Base-by-base conservation (phyloP, 2,797 vertebrate genomes). In the Pseudopleuronectes americanus region DNA sequence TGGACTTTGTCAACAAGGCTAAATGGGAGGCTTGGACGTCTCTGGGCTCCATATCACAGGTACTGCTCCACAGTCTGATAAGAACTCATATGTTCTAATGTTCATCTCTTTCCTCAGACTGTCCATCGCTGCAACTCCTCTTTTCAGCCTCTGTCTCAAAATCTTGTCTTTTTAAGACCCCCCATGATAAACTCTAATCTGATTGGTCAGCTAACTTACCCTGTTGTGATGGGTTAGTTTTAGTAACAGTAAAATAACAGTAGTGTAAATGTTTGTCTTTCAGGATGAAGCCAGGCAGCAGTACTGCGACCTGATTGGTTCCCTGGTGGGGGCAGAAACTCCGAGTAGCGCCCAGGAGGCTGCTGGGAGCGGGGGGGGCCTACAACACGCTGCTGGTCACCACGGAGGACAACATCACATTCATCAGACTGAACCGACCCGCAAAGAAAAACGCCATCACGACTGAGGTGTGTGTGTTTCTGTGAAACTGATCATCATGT, bases 11-110 rank as follows among this genome's bases (percentile, higher is more conserved):
- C 65, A 96, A 96, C 87, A 97, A 97, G 81, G 96, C 92, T n/a
- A 99, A 99, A 55, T 99, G 98, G 98, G 97, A 98, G 6, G 94
- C 97, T 0, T 99, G 97, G 98, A 96, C 90, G 47, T 94, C 95
- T 64, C 93, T 99, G 76, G 96, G 95, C 31, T 90, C 28, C 64
- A 88, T 95, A 45, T 81, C 96, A 41, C 94, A 96, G 96, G 97
- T 97, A 81, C 90, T 2, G 7, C 7, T 4, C 28, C 21, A 43
- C 49, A 17, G 17, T 6, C 17, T 45, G 10, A 45, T 6, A 7
- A 45, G 14, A 17, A 16, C 26, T 26, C 26, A 26, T 6, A 3
- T 10, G 31, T 9, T 33, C 31, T 33, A 33, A 9, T 33, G 9
- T 33, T 33, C 31, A 3, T 33, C 31, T 9, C 31, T 33, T 33